phyloP scores from a whole-genome alignment of 2,113 vertebrate genomes.

The Taxidea taxus region DNA sequence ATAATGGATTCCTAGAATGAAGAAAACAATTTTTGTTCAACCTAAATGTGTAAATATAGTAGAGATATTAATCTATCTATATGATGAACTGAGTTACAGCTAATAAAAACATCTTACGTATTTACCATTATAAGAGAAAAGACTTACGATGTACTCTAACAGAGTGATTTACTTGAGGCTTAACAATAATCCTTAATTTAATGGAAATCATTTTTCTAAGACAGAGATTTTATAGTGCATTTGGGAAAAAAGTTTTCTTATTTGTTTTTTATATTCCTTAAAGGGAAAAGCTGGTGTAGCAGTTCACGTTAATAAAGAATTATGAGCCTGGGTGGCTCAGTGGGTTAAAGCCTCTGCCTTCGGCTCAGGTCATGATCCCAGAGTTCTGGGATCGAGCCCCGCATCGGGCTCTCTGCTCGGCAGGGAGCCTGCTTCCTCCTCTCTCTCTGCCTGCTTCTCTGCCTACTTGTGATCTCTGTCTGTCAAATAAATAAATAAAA shows the following conservation, averaged over 20 bases:
- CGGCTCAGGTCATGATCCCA: no score
- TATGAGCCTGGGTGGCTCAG: no score
- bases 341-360: no score
- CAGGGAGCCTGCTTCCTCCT: no score
- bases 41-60: neutral
- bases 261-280: neutral
- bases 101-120: neutral
- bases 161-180: neutral
- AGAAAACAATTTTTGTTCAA: constrained; percentile 13
- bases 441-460: no score
- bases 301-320: neutral
- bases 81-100: neutral
- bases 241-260: neutral
- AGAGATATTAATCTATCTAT: neutral
- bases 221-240: neutral
- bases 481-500: no score
- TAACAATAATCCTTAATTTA: neutral
- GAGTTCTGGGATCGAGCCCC: no score
- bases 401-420: no score
- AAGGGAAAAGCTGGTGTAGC: neutral
- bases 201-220: constrained; percentile 8
- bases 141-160: neutral
- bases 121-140: neutral
- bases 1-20: neutral
- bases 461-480: no score